Percentiles rank a stretch among this genome's conserved stretches.
These are phyloP conservation scores for Megaustenia siamemsis DNA, from an alignment of 2,888 invertebrate genomes.

Conservation along the genomic window DNA sequence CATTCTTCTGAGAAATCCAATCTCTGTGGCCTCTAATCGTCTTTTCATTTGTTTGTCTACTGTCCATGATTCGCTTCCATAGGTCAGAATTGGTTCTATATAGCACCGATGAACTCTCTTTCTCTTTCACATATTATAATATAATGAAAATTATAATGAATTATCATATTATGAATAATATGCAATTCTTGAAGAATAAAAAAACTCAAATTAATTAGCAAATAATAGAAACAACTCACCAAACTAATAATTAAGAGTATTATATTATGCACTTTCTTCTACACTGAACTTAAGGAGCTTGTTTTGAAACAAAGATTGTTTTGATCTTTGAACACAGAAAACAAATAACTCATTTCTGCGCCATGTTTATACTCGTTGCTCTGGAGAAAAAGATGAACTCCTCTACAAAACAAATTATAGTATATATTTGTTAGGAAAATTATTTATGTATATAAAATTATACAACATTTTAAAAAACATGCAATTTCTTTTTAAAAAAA, in stretches of 20 bases:
- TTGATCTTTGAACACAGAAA: too few species aligned
- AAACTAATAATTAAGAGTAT: not conserved
- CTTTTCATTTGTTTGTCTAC: not conserved
- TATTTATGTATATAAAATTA: not conserved
- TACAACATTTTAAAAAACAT: not conserved
- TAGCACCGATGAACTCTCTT: too few species aligned
- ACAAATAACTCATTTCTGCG: not conserved
- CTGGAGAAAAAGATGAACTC: conserved; percentile 39
- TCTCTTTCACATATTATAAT: not conserved
- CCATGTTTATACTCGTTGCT: conserved; percentile 57
- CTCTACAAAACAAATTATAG: not conserved
- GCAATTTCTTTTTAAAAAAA: not conserved
- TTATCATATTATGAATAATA: not conserved
- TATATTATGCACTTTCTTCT: too few species aligned
- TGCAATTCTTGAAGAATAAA: not conserved
- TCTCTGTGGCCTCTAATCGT: too few species aligned
- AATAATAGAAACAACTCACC: not conserved
- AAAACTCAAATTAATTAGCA: not conserved
- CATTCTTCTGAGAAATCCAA: too few species aligned
- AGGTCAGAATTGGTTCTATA: too few species aligned
- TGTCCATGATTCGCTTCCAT: too few species aligned
- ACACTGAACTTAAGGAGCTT: not conserved
- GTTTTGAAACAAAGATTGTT: not conserved
- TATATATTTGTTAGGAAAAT: not conserved
- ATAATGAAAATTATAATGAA: not conserved